phyloP scores from a whole-genome alignment of 2,888 invertebrate species.

The Cataglyphis livida region DNA sequence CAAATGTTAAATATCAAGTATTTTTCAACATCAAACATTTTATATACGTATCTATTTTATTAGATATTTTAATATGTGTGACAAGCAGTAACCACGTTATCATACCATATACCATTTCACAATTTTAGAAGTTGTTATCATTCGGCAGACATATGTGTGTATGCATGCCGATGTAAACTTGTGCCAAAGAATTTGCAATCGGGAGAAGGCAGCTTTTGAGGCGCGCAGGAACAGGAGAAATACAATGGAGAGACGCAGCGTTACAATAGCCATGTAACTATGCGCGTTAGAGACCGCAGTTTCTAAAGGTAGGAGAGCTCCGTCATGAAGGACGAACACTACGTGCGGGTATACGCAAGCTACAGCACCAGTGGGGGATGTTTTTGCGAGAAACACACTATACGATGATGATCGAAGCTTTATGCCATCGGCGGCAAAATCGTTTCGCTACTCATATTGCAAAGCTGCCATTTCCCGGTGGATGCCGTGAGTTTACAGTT shows the following conservation, averaged over 20 bases:
- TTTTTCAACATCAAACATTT: neutral
- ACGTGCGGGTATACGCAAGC: neutral
- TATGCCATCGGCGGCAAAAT: constrained; percentile 5
- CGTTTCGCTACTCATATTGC: neutral
- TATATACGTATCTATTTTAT: neutral
- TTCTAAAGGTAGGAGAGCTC: constrained; percentile 1
- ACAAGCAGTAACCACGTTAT: neutral
- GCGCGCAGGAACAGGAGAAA: neutral
- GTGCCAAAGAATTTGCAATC: constrained; percentile 18
- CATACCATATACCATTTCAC: neutral
- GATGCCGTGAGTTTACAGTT: constrained; percentile 21
- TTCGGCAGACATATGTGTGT: neutral
- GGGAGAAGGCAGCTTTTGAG: neutral
- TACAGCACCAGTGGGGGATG: neutral
- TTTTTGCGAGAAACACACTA: constrained; percentile 2
- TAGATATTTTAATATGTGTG: neutral
- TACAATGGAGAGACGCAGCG: constrained; percentile 1
- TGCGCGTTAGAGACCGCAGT: neutral
- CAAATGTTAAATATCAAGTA: neutral
- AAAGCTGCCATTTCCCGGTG: neutral
- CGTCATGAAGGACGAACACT: neutral
- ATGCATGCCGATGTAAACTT: neutral
- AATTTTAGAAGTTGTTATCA: neutral
- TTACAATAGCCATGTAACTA: constrained; percentile 33
- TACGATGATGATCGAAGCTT: constrained; percentile 6